A percentile compares a stretch with the other conserved stretches of the same genome.
Evolutionary conservation across 2,888 invertebrate genomes (phyloP).

Genomic region (Gonocerus acuteangulatus): DNA sequence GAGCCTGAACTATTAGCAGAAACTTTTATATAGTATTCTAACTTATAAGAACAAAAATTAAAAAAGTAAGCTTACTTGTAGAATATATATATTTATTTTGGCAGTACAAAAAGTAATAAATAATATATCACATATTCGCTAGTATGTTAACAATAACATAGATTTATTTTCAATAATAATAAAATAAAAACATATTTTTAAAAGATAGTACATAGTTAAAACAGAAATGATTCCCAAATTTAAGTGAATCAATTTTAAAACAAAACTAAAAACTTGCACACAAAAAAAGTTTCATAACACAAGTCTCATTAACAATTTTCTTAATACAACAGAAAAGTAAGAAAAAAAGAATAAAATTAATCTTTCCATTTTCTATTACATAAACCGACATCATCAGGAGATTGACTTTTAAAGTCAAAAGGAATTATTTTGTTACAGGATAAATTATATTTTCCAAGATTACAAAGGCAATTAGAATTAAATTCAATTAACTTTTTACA

Average conservation of each 20-base stretch:
- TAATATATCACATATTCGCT: too few species aligned
- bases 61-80: neutral
- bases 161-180: too few species aligned
- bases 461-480: conserved; percentile 36
- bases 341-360: neutral
- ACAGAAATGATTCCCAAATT: too few species aligned
- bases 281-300: too few species aligned
- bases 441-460: conserved; percentile 24
- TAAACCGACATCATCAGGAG: conserved; percentile 54
- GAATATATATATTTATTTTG: neutral
- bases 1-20: conserved; percentile 18
- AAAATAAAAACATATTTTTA: too few species aligned
- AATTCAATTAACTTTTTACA: conserved; percentile 24
- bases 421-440: conserved; percentile 38
- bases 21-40: conserved; percentile 11
- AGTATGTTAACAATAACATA: neutral
- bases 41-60: neutral
- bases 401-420: conserved; percentile 54
- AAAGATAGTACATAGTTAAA: too few species aligned
- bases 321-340: too few species aligned
- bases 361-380: conserved; percentile 29
- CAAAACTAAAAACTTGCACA: too few species aligned
- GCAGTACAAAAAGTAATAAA: neutral
- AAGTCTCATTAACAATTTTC: too few species aligned
- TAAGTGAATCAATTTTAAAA: too few species aligned